Evolutionary conservation across 2,797 vertebrate genomes (phyloP), one percentile per base, ranked within the genome.

Genomic region (Amblyopsis hoosieri): DNA sequence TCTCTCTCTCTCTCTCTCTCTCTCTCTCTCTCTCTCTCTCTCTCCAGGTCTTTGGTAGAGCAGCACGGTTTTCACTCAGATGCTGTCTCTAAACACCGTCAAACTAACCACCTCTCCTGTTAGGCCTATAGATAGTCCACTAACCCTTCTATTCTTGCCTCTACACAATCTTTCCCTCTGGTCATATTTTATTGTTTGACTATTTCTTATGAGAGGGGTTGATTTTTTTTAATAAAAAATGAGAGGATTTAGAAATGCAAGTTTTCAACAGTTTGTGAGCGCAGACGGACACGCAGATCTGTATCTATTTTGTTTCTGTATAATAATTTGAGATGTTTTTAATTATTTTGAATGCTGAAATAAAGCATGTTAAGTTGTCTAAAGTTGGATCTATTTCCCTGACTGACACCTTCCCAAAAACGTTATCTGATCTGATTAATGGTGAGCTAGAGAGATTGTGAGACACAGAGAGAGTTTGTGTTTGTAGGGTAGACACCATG

Each of bases 341-440:
- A 97, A 96, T 96, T 96, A 96, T 97, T 95, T 94, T 96, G 94
- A 95, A 95, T 95, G 96, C 95, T 97, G 95, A 95, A 97, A 97
- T 98, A 97, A 97, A 98, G 95, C 96, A 98, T 96, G 96, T 97
- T 95, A 96, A 96, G 95, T 96, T 95, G 95, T 96, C 94, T 94
- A 91, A 92, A 73, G 48, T 81, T 85, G 85, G 86, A 89, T 85
- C 57, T 56, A 33, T n/a, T 48, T 48, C 47, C 47, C 79, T 87
- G 85, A 65, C 77, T 90, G 84, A 74, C 86, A 85, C 75, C 79
- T 71, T 86, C 78, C 78, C 67, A 37, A 8, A 37, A 37, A 37
- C 5, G 33, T 37, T 37, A 37, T 37, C 33, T 37, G 33, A 37
- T 9, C 33, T 37, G 33, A 37, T 9, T 37, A 37, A 37, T 9